A percentile compares a stretch with the other conserved stretches of the same genome.
Evolutionary conservation across 2,113 vertebrate species (phyloP).

Genomic region (Albula goreensis): DNA sequence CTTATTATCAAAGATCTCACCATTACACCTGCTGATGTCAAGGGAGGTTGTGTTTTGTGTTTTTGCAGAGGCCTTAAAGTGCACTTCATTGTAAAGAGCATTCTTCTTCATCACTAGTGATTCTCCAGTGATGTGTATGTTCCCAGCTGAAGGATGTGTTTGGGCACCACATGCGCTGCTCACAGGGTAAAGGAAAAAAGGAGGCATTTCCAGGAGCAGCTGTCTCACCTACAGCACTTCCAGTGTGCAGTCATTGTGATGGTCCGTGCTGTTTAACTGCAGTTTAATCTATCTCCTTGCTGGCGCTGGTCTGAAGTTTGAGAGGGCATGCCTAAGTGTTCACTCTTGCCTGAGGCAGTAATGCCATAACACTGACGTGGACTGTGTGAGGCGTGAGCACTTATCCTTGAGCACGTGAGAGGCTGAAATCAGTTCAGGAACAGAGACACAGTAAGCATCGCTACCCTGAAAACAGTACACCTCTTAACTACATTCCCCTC

Average conservation of each 20-base stretch:
- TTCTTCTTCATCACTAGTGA: neutral
- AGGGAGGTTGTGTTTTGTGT: neutral
- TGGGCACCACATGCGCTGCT: neutral
- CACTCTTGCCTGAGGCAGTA: neutral
- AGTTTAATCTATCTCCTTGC: constrained; percentile 8
- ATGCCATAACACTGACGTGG: neutral
- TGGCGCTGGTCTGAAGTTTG: neutral
- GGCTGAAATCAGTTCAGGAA: neutral
- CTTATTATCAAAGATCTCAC: neutral
- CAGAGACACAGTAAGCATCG: neutral
- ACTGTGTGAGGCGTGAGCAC: neutral
- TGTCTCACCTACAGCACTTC: constrained; percentile 12
- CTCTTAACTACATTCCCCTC: neutral
- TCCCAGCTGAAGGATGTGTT: neutral
- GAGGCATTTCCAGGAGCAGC: neutral
- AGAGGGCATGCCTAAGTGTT: constrained; percentile 7
- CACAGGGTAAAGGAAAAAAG: neutral
- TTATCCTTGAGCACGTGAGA: neutral
- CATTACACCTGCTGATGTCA: neutral
- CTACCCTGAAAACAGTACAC: neutral
- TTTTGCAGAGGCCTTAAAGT: constrained; percentile 15
- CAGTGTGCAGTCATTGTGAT: neutral
- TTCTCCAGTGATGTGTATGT: neutral
- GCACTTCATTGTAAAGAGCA: neutral
- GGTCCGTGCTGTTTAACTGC: constrained; percentile 13